Base-by-base conservation (phyloP, 2,113 vertebrate genomes). In the Actinemys pallida region DNA sequence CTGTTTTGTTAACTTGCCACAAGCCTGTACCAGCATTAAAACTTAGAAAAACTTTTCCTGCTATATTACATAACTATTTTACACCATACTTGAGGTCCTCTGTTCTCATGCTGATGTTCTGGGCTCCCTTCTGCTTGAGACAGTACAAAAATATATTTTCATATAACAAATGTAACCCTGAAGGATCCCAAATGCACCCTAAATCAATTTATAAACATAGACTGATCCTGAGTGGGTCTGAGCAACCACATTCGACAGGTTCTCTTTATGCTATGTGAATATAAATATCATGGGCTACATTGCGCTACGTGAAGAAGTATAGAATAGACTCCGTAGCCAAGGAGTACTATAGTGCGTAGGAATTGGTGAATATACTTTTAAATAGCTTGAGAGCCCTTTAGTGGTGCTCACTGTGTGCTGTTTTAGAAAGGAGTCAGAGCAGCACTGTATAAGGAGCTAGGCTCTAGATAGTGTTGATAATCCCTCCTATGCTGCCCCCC, bases 111-210 rank as follows among this genome's bases (percentile, higher is more conserved):
- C 65, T 39, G 65, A n/a, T 20, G n/a, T 56, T 85, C 39, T 29
- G 47, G 2, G 53, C 25, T 27, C 0, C 0, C 45, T 39, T 11
- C 45, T 29, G 0, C 5, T 24, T 16, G 49, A 78, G 8, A 8
- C 56, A 25, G 10, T 42, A 94, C 6, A 17, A 16, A 90, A 12
- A 39, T 8, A 22, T 0, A 8, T 82, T 39, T 88, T 1, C 25
- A 5, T 10, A 78, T 24, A 3, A 62, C 52, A 49, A 0, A 47
- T 10, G 10, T 11, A 53, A 86, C 5, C 6, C 62, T 22, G 80
- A 47, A 90, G 82, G 42, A 27, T 62, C 4, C 2, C 49, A 69
- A 9, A 69, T 69, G 65, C 35, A n/a, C 1, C 3, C 22, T 45
- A 47, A 59, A 88, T 17, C 1, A 14, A 86, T 42, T 72, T 53